Evolutionary conservation across 2,113 vertebrate species (phyloP), one percentile per base, ranked within the genome.

Genomic region (Strigops habroptila): DNA sequence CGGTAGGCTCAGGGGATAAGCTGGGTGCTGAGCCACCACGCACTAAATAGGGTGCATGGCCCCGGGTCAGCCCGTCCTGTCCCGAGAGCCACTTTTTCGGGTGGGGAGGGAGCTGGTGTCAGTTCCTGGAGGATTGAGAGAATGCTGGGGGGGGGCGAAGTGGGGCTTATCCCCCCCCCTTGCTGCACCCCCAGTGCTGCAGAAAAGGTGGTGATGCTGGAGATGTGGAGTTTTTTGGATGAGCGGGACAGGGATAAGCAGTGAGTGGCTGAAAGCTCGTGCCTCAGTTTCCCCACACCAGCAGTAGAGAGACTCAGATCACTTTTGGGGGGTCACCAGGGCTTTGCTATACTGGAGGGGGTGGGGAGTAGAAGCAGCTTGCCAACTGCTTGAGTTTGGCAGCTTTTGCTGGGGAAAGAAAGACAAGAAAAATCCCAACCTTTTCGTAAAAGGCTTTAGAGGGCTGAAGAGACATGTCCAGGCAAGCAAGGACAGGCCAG

Each of bases 281-380:
- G 57, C 52, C 35, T 88, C 75, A 21, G 64, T 91, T 81, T 81
- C 81, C 64, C 64, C 30, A 65, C 35, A 30, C 3, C 1, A 4
- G 35, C 39, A 68, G 55, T 3, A 19, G 28, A n/a, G 51, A 78
- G 8, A 9, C 51, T 78, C 55, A 63, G 51, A 10, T 83, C 43
- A 57, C 33, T 43, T 90, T 92, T 17, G 25, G 31, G 65, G 51
- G 41, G 18, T 75, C 60, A 82, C 28, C 30, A 65, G 35, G 44
- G 16, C 35, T 44, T 63, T 1, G 2, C 18, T 0, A 0, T 48
- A 18, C 48, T 51, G 37, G 39, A 10, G 12, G 1, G 5, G 2
- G 27, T 7, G 41, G 31, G 13, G 27, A 3, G 31, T 21, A 86
- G 49, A 63, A 77, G 35, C 55, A 68, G 33, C 44, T 64, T 60